These are phyloP conservation scores for Danio tinwini DNA, from an alignment of 2,797 vertebrate species.

Conservation along the genomic window DNA sequence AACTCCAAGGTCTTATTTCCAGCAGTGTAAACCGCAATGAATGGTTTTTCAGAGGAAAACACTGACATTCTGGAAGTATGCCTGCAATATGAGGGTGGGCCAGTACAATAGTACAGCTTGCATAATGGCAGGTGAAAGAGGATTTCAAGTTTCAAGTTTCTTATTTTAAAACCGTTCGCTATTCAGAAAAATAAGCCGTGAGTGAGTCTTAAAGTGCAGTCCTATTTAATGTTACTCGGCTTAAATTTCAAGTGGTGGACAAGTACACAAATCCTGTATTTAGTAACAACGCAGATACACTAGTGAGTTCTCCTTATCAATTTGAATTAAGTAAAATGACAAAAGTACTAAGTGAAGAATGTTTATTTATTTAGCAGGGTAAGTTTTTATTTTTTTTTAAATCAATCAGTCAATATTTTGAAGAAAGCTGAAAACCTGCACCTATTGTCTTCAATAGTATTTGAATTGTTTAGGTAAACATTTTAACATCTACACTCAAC, in stretches of 20 bases:
- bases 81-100: conserved; percentile 3
- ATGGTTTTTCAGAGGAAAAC: conserved; percentile 8
- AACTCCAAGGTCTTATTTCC: conserved; percentile 12
- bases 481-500: too few relatives aligned
- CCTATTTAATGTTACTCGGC: neutral
- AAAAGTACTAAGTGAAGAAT: too few relatives aligned
- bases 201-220: neutral
- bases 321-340: too few relatives aligned
- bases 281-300: too few relatives aligned
- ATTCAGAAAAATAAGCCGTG: conserved; percentile 8
- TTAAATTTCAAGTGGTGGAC: too few relatives aligned
- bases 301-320: too few relatives aligned
- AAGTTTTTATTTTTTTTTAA: too few relatives aligned
- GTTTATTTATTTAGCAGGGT: too few relatives aligned
- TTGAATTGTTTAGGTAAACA: too few relatives aligned
- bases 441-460: too few relatives aligned
- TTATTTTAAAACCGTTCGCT: conserved; percentile 7
- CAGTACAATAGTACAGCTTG: conserved; percentile 13
- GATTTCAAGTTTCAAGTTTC: conserved; percentile 18
- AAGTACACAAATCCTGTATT: neutral
- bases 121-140: neutral
- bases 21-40: conserved; percentile 2
- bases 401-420: too few relatives aligned
- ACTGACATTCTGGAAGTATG: conserved; percentile 6
- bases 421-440: too few relatives aligned